Conservation (phyloP, 2,888 invertebrate species). For the Busseola fusca region DNA sequence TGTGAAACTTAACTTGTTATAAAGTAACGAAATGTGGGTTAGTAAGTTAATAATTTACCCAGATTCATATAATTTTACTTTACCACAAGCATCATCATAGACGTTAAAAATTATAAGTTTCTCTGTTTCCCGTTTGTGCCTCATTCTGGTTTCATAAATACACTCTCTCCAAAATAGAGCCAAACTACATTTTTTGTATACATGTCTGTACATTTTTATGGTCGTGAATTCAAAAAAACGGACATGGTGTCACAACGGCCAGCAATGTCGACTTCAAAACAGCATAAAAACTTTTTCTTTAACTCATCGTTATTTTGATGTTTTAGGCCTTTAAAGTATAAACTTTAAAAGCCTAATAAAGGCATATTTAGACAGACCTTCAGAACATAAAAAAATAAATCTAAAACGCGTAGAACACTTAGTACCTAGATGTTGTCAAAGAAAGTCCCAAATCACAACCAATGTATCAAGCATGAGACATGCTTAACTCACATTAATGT, state of each 20-base stretch:
- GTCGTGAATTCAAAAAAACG: too few species aligned
- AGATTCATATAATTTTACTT: not conserved
- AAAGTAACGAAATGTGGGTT: too few species aligned
- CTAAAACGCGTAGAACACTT: not conserved
- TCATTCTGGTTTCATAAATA: not conserved
- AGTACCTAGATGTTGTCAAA: not conserved
- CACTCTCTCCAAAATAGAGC: too few species aligned
- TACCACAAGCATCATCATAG: not conserved
- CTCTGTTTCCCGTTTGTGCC: not conserved
- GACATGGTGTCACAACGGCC: too few species aligned
- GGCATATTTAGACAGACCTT: not conserved
- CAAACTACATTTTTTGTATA: too few species aligned
- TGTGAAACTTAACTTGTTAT: not conserved
- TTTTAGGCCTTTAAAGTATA: too few species aligned
- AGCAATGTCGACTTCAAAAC: too few species aligned
- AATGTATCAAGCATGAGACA: conserved; percentile 23
- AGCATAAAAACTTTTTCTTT: too few species aligned
- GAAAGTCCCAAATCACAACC: not conserved
- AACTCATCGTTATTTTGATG: too few species aligned
- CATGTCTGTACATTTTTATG: too few species aligned
- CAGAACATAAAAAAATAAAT: not conserved
- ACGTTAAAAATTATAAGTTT: not conserved
- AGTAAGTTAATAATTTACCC: too few species aligned
- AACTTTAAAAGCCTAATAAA: too few species aligned
- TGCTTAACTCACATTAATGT: conserved; percentile 23